Evolutionary conservation across 2,888 invertebrate species (phyloP).

Genomic region (Metacarcinus magister): DNA sequence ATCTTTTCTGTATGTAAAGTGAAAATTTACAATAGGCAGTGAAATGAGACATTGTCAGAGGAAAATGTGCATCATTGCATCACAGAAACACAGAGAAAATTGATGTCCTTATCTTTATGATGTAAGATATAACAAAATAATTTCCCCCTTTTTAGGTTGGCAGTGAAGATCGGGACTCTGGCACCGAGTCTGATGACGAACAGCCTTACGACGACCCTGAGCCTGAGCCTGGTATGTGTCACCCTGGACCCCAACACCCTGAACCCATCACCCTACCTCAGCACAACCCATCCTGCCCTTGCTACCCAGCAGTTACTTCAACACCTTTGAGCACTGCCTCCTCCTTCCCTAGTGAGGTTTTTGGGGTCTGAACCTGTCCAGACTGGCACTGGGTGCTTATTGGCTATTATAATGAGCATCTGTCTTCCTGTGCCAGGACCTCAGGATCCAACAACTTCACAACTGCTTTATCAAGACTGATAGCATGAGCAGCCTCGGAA

Average conservation of each 20-base stretch:
- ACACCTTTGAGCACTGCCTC: slow-evolving; percentile 68
- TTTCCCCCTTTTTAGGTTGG: slow-evolving; percentile 66
- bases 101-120: not conserved
- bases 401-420: slow-evolving; percentile 67
- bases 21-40: not conserved
- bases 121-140: not conserved
- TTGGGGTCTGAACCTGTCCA: slow-evolving; percentile 72
- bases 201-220: slow-evolving; percentile 81
- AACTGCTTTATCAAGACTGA: slow-evolving; percentile 60
- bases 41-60: not conserved
- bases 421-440: slow-evolving; percentile 70
- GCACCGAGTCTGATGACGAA: slow-evolving; percentile 82
- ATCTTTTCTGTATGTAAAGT: too few species aligned
- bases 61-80: not conserved
- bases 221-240: slow-evolving; percentile 76
- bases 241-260: slow-evolving; percentile 50
- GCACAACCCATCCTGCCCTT: slow-evolving; percentile 57
- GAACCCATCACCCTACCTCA: slow-evolving; percentile 67
- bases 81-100: not conserved
- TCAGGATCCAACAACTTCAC: slow-evolving; percentile 71
- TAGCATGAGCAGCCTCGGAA: slow-evolving; percentile 66
- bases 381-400: slow-evolving; percentile 59
- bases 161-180: slow-evolving; percentile 82
- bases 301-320: slow-evolving; percentile 65
- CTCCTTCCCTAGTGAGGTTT: slow-evolving; percentile 72